These are phyloP conservation scores for Orius laevigatus DNA, from an alignment of 1,140 invertebrate species.

Conservation along the genomic window DNA sequence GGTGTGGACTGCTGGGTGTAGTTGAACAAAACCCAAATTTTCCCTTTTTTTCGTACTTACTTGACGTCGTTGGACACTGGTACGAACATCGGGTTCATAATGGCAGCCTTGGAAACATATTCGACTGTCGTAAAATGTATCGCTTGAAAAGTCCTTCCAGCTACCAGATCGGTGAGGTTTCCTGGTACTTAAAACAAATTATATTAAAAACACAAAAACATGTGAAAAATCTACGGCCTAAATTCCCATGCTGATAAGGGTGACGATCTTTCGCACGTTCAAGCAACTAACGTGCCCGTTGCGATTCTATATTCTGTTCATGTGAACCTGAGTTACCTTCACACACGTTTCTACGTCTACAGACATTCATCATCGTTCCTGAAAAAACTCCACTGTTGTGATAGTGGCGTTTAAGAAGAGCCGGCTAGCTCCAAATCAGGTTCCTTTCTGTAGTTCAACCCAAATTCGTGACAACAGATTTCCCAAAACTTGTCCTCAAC, in stretches of 20 bases:
- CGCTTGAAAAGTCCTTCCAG: conserved; percentile 98
- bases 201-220: conserved; percentile 8
- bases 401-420: conserved; percentile 97
- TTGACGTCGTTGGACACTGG: conserved; percentile 95
- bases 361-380: conserved; percentile 99
- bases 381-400: conserved; percentile 99
- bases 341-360: conserved; percentile 96
- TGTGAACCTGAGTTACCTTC: conserved; percentile 54
- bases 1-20: no score
- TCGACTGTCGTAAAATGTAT: conserved; percentile 99
- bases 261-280: not conserved
- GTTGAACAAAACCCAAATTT: no score
- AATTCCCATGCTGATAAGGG: not conserved
- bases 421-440: conserved; percentile 95
- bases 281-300: conserved; percentile 9
- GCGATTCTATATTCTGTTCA: not conserved
- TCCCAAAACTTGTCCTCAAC: no score
- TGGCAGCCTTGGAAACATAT: conserved; percentile 99
- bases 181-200: conserved; percentile 31
- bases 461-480: no score
- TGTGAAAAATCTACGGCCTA: conserved; percentile 1
- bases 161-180: conserved; percentile 90
- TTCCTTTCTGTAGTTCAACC: conserved; percentile 62
- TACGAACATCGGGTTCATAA: conserved; percentile 99
- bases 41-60: conserved; percentile 45